Evolutionary conservation across 1,140 invertebrate genomes (phyloP), one percentile per base, ranked within the genome.

Genomic region (Caligus rogercresseyi): DNA sequence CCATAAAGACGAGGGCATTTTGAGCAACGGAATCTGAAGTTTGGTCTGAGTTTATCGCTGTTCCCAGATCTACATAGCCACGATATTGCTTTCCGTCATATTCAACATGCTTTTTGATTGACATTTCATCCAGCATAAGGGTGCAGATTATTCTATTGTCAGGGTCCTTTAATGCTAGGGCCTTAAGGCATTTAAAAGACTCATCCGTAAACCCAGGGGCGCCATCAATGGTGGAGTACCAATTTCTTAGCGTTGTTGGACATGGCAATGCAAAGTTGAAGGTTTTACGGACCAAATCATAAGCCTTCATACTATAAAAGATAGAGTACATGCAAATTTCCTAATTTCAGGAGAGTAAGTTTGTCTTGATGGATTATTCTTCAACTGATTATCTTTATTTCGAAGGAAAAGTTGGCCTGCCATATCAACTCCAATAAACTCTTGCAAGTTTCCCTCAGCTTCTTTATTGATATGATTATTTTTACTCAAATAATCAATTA

Each of bases 61-160:
- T 66, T 65, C 71, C 67, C 18, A 73, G 67, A 66, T 69, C 67
- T 2, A 70, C 70, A 21, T 3, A n/a, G 3, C 20, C 20, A 58
- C 57, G 54, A 58, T 69, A 66, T 54, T 66, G 67, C 52, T 63
- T 25, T 2, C 69, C 68, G 54, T 67, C 67, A 65, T 55, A 73
- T 60, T 73, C 69, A 1, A 73, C 57, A 56, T 71, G 66, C 54
- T 70, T 58, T 19, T 68, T 56, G 19, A 73, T 73, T 18, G 69
- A 61, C 71, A 74, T 73, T 69, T 73, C 72, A 68, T 73, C 72
- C 1, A 73, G 64, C 11, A 70, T 24, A 52, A 75, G 66, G 69
- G 68, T 20, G 62, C 64, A 69, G 24, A 56, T 56, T 1, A 56
- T 25, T 56, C 20, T 56, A n/a, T n/a, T 56, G 19, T 14, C 16